Percentiles rank a stretch among this genome's conserved stretches.
Conservation (phyloP, 2,113 vertebrate genomes). For the Noctilio leporinus region DNA sequence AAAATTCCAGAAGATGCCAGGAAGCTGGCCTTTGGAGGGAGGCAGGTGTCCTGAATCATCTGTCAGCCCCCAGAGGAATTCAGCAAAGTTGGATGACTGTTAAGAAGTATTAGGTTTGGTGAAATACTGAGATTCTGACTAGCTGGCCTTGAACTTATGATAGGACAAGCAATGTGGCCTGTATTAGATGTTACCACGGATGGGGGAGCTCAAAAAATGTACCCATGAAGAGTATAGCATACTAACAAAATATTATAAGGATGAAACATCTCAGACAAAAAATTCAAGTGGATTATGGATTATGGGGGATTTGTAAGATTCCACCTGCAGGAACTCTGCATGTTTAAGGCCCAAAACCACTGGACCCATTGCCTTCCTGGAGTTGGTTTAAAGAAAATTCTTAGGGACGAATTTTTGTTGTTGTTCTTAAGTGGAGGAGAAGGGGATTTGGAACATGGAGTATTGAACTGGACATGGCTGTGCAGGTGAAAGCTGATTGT, state of each 20-base stretch:
- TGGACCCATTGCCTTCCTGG: background rate
- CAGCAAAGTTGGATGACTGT: background rate
- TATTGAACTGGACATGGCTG: background rate
- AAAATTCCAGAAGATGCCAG: background rate
- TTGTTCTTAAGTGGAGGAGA: background rate
- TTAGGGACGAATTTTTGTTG: background rate
- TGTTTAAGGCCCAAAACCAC: background rate
- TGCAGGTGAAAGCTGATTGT: background rate
- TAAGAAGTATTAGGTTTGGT: background rate
- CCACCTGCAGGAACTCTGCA: background rate
- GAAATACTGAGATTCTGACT: background rate
- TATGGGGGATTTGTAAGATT: background rate
- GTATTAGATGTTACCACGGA: background rate
- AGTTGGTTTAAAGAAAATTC: background rate
- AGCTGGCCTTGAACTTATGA: background rate
- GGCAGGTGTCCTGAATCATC: background rate
- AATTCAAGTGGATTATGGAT: background rate
- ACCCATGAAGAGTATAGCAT: background rate
- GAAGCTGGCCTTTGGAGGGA: background rate
- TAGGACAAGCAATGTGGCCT: background rate
- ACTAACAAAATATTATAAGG: background rate
- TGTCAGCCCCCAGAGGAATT: background rate
- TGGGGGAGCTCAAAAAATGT: background rate
- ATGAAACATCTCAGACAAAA: background rate
- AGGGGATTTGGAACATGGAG: background rate